These are phyloP conservation scores for Eupeodes luniger DNA, from an alignment of 2,888 invertebrate species.

Conservation along the genomic window DNA sequence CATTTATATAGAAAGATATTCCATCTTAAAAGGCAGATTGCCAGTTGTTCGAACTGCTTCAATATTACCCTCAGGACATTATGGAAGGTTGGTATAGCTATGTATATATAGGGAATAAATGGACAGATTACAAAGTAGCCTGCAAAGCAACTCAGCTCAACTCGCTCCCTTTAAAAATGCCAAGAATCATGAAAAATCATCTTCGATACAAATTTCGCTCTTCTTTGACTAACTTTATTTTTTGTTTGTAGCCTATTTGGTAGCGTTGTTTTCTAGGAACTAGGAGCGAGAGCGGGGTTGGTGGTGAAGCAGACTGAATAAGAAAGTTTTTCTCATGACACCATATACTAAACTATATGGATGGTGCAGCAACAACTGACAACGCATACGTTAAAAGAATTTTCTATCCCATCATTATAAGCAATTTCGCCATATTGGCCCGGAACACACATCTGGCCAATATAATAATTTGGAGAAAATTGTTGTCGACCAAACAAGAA, in stretches of 20 bases:
- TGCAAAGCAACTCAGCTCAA: slow-evolving; percentile 37
- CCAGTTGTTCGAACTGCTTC: slow-evolving; percentile 50
- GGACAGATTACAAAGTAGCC: slow-evolving; percentile 73
- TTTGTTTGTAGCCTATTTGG: slow-evolving; percentile 48
- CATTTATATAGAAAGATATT: slow-evolving; percentile 23
- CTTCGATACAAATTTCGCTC: slow-evolving; percentile 50
- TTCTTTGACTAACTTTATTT: slow-evolving; percentile 17
- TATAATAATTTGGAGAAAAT: slow-evolving; percentile 37
- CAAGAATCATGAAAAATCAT: slow-evolving; percentile 74
- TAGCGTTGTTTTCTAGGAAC: slow-evolving; percentile 7
- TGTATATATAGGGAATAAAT: slow-evolving; percentile 40
- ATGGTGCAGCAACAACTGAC: slow-evolving; percentile 70
- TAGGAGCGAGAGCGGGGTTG: neutral
- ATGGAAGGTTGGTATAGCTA: neutral
- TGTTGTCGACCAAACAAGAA: neutral
- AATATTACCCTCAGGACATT: slow-evolving; percentile 36
- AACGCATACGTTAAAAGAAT: slow-evolving; percentile 75
- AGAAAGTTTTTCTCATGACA: slow-evolving; percentile 52
- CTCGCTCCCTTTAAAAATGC: slow-evolving; percentile 45
- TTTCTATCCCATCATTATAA: slow-evolving; percentile 66
- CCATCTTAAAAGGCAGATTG: slow-evolving; percentile 41
- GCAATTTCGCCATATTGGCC: slow-evolving; percentile 68
- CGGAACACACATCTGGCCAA: slow-evolving; percentile 64
- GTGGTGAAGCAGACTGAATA: neutral
- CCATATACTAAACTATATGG: neutral